These are phyloP conservation scores for Phalacrocorax carbo DNA, from an alignment of 2,113 vertebrate species.

Conservation along the genomic window DNA sequence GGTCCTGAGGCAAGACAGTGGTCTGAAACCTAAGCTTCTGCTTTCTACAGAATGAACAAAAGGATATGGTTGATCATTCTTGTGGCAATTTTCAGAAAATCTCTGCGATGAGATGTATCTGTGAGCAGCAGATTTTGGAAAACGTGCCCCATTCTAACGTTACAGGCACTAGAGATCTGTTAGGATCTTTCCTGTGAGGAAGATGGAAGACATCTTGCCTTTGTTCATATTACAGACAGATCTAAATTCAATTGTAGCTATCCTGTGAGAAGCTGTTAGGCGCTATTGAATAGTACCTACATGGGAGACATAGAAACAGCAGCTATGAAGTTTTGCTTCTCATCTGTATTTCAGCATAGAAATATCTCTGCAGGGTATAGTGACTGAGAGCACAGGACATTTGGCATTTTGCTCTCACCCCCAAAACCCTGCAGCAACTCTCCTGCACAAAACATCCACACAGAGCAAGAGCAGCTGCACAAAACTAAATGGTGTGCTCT, in stretches of 20 bases:
- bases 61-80: not conserved
- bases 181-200: not conserved
- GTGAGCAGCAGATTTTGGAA: not conserved
- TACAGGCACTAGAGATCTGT: not conserved
- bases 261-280: not conserved
- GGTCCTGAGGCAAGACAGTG: not conserved
- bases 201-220: not conserved
- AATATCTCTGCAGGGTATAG: not conserved
- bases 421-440: not conserved
- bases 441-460: not conserved
- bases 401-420: not conserved
- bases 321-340: not conserved
- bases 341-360: not conserved
- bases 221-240: not conserved
- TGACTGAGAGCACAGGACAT: not conserved
- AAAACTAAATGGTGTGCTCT: not conserved
- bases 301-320: not conserved
- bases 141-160: not conserved
- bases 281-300: not conserved
- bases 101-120: not conserved
- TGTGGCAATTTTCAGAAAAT: not conserved
- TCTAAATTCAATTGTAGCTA: not conserved
- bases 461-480: not conserved
- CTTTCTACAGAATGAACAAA: not conserved
- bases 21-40: not conserved